Evolutionary conservation across 1,140 invertebrate genomes (phyloP), one percentile per base, ranked within the genome.

Genomic region (Lordiphosa collinella): DNA sequence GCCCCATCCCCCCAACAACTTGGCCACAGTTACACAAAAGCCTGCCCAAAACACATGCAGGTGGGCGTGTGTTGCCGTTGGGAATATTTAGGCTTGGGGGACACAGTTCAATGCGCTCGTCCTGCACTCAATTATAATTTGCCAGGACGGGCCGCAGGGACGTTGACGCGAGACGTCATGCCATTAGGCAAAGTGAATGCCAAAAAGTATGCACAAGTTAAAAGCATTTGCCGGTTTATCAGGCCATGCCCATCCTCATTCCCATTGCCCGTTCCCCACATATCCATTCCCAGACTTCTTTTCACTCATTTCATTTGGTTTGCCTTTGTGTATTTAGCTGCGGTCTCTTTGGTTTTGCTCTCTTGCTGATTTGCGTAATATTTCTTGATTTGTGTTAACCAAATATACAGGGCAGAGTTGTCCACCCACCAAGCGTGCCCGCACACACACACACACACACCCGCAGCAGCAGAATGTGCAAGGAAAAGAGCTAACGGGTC

Each of bases 61-160:
- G 22, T 13, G 22, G 37, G 61, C 43, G 35, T 43, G 44, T 43
- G 44, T 40, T 9, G 38, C 50, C 37, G 12, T 6, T 14, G 8
- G 8, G n/a, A 18, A 48, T 35, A 16, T 35, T 32, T 44, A 14
- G 25, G 54, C 29, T 14, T 16, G 40, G 37, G 40, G 37, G 61
- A n/a, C 51, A 53, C 68, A 80, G 75, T 80, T 80, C 75, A 80
- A 80, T 82, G 75, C 51, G 75, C 75, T 75, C 60, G 56, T 58
- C 53, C 43, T 82, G 75, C 75, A 82, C 75, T 80, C 76, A 80
- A 80, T 80, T 80, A 82, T 82, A 82, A 75, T 82, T 80, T 80
- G 66, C 48, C 54, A 59, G 35, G 38, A 44, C 18, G 11, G 22
- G 22, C 6, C 22, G 40, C 11, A 29, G 41, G 41, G 41, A 44